Base-by-base conservation (phyloP, 1,140 invertebrate genomes). In the Muscidifurax raptorellus region DNA sequence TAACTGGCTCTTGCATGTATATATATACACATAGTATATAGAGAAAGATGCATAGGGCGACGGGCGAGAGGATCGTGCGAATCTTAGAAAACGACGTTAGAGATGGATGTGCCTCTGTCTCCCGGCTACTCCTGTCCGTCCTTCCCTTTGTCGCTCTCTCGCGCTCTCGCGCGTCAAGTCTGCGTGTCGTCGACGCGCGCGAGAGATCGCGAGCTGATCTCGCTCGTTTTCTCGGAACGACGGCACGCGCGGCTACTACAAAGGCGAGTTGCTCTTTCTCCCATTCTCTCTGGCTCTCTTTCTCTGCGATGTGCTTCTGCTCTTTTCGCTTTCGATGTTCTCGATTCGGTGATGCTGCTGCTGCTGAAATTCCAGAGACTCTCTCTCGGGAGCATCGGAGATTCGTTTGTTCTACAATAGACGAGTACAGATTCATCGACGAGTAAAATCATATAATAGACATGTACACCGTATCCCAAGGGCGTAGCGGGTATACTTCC, bases 201-300 rank as follows among this genome's bases (percentile, higher is more conserved):
- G 36, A 84, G 77, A 88, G 88, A 90, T 88, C 86, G 85, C 83
- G 85, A 52, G 27, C 66, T 30, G 84, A 80, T 82, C 86, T 88
- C 88, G 87, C 87, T 89, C 87, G 86, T 89, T 88, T 90, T 90
- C 90, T 89, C 64, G 87, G 90, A 90, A 90, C 84, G 64, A 76
- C 87, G 64, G 85, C 83, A 80, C 66, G 66, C 82, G 79, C 88
- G 86, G 88, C 81, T 85, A 86, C 88, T 89, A 90, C 90, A 90
- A 90, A 90, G 88, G 78, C 86, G 22, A 40, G 9, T 69, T 27
- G 9, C 66, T 69, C 66, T 27, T 30, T 67, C 80, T 22, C 32
- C 22, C 52, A 59, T 59, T 59, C 52, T 59, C 22, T 40, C 36
- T 40, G 15, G 7, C 32, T 25, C 15, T 36, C 40, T 6, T 2